Base-by-base conservation (phyloP, 1,140 invertebrate species). In the Drosophila nigrodunni region DNA sequence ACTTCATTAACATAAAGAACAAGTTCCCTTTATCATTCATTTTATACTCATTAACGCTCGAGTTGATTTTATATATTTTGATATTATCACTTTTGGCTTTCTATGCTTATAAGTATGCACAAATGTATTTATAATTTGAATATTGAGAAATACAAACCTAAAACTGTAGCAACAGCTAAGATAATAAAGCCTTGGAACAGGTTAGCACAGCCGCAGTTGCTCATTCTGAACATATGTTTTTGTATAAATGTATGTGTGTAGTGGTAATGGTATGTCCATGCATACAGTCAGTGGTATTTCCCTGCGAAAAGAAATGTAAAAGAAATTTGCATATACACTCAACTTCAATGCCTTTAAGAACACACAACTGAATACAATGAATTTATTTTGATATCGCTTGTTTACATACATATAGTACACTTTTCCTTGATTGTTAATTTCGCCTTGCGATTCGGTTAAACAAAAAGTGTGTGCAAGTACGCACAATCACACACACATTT, bases 81-180 rank as follows among this genome's bases (percentile, higher is more conserved):
- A 58, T 7, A 21, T 30, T 30, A 50, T 50, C 49, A 13, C 25
- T 50, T 10, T 3, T 10, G 10, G 2, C 18, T 50, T 25, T 50
- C n/a, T 8, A 34, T 35, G 30, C 13, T 15, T 25, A 30, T 71
- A 39, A n/a, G 54, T 68, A 50, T 21, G 15, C 44, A 67, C 13
- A 47, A 47, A 37, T 34, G 39, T 30, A 49, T 46, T 21, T 5
- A 46, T 30, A 11, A 21, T 47, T 18, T 7, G n/a, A 35, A 21
- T 61, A 50, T 30, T 11, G n/a, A 69, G 30, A 47, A 65, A 65
- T 67, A 73, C 70, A 10, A 59, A 73, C 70, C 70, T 54, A 73
- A 54, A 35, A 49, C 35, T 21, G 41, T 52, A 15, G 54, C 30
- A 50, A 67, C 44, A 18, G 62, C 54, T 25, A 67, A 50, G 4